Evolutionary conservation across 2,888 invertebrate species (phyloP).

Genomic region (Chymomyza amoena): DNA sequence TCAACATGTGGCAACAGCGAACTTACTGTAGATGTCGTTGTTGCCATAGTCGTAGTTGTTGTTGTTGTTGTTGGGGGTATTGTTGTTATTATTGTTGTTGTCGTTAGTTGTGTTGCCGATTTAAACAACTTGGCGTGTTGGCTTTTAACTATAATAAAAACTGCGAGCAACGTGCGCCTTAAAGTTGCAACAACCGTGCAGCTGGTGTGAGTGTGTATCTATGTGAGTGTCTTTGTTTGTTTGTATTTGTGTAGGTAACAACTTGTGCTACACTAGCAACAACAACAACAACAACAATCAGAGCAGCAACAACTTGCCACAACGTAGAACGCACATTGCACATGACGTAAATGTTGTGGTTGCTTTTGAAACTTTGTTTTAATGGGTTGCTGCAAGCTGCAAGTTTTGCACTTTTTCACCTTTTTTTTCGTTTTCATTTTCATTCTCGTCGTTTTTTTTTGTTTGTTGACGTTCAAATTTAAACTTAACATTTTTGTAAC

Average conservation of each 20-base stretch:
- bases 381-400: slow-evolving; percentile 45
- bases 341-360: slow-evolving; percentile 63
- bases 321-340: slow-evolving; percentile 43
- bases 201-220: background rate
- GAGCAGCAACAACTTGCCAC: slow-evolving; percentile 23
- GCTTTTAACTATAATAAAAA: slow-evolving; percentile 65
- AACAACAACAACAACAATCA: background rate
- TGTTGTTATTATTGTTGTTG: slow-evolving; percentile 11
- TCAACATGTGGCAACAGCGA: slow-evolving; percentile 65
- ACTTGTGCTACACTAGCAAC: background rate
- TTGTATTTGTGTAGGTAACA: slow-evolving; percentile 2
- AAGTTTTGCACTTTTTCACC: slow-evolving; percentile 39
- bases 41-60: slow-evolving; percentile 9
- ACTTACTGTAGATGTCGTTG: background rate
- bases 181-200: slow-evolving; percentile 49
- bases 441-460: background rate
- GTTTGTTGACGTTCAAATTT: slow-evolving; percentile 42
- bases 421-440: background rate
- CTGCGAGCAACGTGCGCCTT: slow-evolving; percentile 46
- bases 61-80: slow-evolving; percentile 34
- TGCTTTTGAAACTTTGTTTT: slow-evolving; percentile 69
- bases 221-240: slow-evolving; percentile 4
- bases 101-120: slow-evolving; percentile 19
- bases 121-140: slow-evolving; percentile 62
- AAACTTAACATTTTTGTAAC: slow-evolving; percentile 37